Conservation (phyloP, 2,797 vertebrate species). For the Darevskia nairensis region DNA sequence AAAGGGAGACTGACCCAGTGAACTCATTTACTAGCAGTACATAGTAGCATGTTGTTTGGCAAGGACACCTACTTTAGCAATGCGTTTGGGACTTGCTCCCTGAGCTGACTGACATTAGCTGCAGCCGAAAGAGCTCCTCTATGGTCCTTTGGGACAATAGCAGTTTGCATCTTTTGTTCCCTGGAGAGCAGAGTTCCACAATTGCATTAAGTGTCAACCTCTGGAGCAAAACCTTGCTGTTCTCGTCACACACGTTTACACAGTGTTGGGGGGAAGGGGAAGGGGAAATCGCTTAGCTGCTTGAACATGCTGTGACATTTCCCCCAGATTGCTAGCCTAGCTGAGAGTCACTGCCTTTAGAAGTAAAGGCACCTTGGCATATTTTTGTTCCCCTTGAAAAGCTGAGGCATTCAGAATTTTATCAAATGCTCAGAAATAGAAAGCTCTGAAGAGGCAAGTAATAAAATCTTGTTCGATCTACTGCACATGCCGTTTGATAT, state of each 20-base stretch:
- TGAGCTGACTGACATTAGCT: slow-evolving; percentile 27
- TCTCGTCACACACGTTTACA: background rate
- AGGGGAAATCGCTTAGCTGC: background rate
- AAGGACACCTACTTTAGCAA: background rate
- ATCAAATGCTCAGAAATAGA: background rate
- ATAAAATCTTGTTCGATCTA: background rate
- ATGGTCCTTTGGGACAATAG: background rate
- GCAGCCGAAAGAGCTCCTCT: slow-evolving; percentile 13
- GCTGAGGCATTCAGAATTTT: background rate
- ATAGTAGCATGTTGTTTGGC: accelerated
- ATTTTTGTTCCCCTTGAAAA: slow-evolving; percentile 27
- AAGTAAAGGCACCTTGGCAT: background rate
- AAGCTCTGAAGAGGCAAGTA: background rate
- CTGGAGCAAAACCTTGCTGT: background rate
- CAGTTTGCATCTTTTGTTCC: slow-evolving; percentile 11
- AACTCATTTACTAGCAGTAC: background rate
- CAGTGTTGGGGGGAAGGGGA: background rate
- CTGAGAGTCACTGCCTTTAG: background rate
- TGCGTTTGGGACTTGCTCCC: background rate
- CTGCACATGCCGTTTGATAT: slow-evolving; percentile 24
- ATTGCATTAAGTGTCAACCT: background rate
- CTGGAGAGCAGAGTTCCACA: background rate
- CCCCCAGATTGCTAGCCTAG: background rate
- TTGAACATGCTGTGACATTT: background rate
- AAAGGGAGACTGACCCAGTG: background rate